Evolutionary conservation across 2,888 invertebrate genomes (phyloP).

Genomic region (Crepidodera aurea): DNA sequence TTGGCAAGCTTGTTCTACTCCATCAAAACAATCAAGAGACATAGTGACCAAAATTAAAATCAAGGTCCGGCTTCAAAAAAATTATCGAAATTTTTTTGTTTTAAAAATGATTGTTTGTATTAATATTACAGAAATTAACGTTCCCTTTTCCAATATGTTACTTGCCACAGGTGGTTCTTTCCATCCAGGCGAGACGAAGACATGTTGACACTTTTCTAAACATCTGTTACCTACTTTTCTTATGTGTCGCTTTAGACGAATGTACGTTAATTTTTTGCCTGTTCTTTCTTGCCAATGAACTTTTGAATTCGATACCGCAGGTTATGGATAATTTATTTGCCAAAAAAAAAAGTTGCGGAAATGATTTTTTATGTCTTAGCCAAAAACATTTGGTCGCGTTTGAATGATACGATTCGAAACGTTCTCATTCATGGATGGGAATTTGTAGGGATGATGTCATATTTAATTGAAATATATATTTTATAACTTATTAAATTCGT

Average conservation of each 20-base stretch:
- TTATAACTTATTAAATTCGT: no score
- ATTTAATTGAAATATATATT: not conserved
- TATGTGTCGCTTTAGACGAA: not conserved
- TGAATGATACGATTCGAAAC: slow-evolving; percentile 4
- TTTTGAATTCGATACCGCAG: slow-evolving; percentile 33
- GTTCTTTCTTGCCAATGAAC: slow-evolving; percentile 29
- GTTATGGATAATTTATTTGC: slow-evolving; percentile 37
- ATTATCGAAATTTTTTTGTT: no score
- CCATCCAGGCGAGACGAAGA: not conserved
- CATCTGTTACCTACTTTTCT: slow-evolving; percentile 4
- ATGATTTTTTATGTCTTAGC: slow-evolving; percentile 22
- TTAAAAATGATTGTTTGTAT: no score
- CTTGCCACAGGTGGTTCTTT: slow-evolving; percentile 45
- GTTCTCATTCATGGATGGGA: slow-evolving; percentile 9
- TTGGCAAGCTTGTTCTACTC: no score
- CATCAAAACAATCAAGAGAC: no score
- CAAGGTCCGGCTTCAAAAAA: no score
- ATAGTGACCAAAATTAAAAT: no score
- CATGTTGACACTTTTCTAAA: slow-evolving; percentile 12
- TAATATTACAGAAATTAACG: no score
- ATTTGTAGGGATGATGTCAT: slow-evolving; percentile 7
- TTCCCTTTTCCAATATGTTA: no score
- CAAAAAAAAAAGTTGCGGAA: slow-evolving; percentile 40
- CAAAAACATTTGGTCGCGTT: slow-evolving; percentile 15
- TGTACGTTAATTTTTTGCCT: slow-evolving; percentile 19